Percentiles rank a stretch among this genome's conserved stretches.
phyloP scores from a whole-genome alignment of 2,888 invertebrate species.

The Latrodectus hesperus region DNA sequence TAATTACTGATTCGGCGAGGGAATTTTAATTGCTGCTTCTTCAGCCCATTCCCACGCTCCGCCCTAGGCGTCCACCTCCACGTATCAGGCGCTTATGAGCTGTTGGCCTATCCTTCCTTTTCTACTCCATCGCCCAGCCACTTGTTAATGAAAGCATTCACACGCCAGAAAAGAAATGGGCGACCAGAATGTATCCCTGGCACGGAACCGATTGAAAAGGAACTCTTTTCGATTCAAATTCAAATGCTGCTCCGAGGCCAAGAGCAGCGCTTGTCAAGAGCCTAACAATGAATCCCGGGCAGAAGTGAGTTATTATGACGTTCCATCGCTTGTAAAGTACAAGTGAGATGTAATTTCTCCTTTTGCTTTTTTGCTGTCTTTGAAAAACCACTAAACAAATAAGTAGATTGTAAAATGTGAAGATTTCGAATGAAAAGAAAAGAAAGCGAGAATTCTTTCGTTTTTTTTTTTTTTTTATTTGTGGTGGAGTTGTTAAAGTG shows the following conservation, averaged over 20 bases:
- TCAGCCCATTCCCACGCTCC: slow-evolving; percentile 34
- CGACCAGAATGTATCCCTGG: slow-evolving; percentile 7
- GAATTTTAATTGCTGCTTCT: neutral
- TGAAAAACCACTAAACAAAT: neutral
- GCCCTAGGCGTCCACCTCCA: neutral
- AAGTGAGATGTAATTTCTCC: neutral
- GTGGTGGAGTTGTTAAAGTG: too few relatives aligned
- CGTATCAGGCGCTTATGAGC: neutral
- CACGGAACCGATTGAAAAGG: neutral
- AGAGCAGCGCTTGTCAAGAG: neutral
- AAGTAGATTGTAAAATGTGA: slow-evolving; percentile 1
- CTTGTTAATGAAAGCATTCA: slow-evolving; percentile 4
- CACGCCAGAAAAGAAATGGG: slow-evolving; percentile 9
- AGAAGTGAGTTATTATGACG: neutral
- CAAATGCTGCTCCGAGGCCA: slow-evolving; percentile 19
- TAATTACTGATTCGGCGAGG: neutral
- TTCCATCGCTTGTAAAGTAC: neutral
- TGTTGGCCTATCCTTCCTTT: neutral
- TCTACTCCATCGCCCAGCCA: neutral
- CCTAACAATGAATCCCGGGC: neutral
- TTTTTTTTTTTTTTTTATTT: too few relatives aligned
- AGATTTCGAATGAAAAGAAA: neutral
- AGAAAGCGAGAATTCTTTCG: too few relatives aligned
- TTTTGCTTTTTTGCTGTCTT: neutral
- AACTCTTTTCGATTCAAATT: slow-evolving; percentile 18